A percentile compares a stretch with the other conserved stretches of the same genome.
phyloP scores from a whole-genome alignment of 2,888 invertebrate genomes.

The Plagodis dolabraria region DNA sequence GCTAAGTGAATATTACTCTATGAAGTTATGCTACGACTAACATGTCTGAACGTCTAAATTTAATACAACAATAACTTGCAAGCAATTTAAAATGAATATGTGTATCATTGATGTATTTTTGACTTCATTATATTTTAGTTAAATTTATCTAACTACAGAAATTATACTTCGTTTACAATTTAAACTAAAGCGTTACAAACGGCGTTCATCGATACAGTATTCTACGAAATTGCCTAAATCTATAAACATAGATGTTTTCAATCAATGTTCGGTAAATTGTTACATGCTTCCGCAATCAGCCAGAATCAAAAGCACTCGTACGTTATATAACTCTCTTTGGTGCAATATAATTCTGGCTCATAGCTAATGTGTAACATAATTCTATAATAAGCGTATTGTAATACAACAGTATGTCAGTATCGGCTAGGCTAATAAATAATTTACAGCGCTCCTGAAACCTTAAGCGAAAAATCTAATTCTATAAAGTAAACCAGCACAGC shows the following conservation, averaged over 20 bases:
- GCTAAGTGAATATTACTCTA: conserved; percentile 36
- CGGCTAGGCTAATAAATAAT: conserved; percentile 58
- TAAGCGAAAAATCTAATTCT: conserved; percentile 66
- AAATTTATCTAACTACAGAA: conserved; percentile 23
- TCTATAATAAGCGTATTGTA: conserved; percentile 47
- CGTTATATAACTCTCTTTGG: conserved; percentile 37
- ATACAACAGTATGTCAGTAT: conserved; percentile 53
- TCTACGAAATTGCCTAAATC: conserved; percentile 25
- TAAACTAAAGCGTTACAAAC: conserved; percentile 26
- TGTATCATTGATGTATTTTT: conserved; percentile 14
- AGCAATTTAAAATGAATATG: conserved; percentile 18
- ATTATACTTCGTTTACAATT: conserved; percentile 20
- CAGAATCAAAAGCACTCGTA: conserved; percentile 37
- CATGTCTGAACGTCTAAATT: conserved; percentile 13
- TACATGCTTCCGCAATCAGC: conserved; percentile 34
- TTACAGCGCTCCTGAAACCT: conserved; percentile 60
- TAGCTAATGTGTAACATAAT: conserved; percentile 38
- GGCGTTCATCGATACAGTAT: conserved; percentile 13
- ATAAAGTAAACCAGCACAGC: conserved; percentile 70
- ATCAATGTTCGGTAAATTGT: conserved; percentile 7
- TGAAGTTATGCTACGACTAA: conserved; percentile 24
- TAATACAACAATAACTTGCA: conserved; percentile 22
- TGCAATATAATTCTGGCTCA: conserved; percentile 48
- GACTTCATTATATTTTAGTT: conserved; percentile 4
- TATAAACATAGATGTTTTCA: conserved; percentile 26